Evolutionary conservation across 2,113 vertebrate genomes (phyloP).

Genomic region (Mirza zaza): DNA sequence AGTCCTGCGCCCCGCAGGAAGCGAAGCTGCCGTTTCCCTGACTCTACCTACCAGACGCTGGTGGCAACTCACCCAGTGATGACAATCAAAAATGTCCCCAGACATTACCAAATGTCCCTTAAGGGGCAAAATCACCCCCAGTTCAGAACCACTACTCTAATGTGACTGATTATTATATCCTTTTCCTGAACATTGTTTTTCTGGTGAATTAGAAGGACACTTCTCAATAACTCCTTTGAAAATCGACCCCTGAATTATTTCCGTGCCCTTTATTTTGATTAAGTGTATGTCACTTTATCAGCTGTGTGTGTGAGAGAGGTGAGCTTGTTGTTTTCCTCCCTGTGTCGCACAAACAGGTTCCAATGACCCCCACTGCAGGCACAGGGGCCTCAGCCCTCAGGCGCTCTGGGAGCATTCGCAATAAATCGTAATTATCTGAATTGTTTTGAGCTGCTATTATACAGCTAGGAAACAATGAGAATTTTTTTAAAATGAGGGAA

Average conservation of each 20-base stretch:
- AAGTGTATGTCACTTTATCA: slow-evolving; percentile 81
- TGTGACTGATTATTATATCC: slow-evolving; percentile 63
- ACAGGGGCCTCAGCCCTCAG: slow-evolving; percentile 52
- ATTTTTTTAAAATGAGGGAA: slow-evolving; percentile 54
- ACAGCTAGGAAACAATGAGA: slow-evolving; percentile 36
- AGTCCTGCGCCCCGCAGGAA: rapidly evolving
- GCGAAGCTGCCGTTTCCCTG: rapidly evolving
- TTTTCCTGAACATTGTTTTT: slow-evolving; percentile 69
- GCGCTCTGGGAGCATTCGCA: slow-evolving; percentile 55
- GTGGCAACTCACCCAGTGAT: neutral
- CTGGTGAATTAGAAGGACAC: slow-evolving; percentile 64
- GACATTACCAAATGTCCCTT: neutral
- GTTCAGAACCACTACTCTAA: neutral
- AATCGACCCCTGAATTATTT: slow-evolving; percentile 70
- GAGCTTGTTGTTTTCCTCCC: slow-evolving; percentile 81
- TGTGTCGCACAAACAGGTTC: slow-evolving; percentile 78
- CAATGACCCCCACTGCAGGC: slow-evolving; percentile 75
- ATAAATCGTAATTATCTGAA: slow-evolving; percentile 71
- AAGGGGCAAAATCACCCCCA: neutral
- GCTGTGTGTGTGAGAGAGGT: slow-evolving; percentile 72
- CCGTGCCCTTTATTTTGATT: slow-evolving; percentile 80
- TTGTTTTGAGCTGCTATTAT: slow-evolving; percentile 23
- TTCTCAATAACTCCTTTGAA: slow-evolving; percentile 69
- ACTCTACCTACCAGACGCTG: neutral
- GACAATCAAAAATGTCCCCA: neutral